Evolutionary conservation across 2,113 vertebrate species (phyloP).

Genomic region (Todiramphus saurophagus): DNA sequence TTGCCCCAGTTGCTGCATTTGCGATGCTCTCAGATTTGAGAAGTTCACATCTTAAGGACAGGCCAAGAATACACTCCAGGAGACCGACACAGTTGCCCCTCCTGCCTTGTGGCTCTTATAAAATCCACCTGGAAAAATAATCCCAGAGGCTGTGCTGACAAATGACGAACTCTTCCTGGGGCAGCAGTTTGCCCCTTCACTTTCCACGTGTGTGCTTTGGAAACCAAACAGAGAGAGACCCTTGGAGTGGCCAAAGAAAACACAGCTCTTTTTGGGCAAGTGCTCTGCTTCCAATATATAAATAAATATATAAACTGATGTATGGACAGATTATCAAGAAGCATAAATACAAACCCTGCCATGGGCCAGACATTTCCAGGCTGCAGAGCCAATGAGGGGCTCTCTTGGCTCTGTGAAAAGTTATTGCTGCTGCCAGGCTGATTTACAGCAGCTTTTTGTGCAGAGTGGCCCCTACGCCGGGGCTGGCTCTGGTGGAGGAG

Average conservation of each 20-base stretch:
- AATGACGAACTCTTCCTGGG: background rate
- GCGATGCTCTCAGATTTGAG: background rate
- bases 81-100: accelerated
- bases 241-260: constrained; percentile 28
- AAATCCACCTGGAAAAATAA: constrained; percentile 53
- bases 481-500: background rate
- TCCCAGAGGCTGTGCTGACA: background rate
- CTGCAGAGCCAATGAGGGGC: background rate
- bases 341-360: background rate
- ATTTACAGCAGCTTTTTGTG: constrained; percentile 48
- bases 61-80: background rate
- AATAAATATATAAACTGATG: background rate
- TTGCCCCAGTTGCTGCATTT: background rate
- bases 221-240: constrained; percentile 34
- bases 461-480: accelerated
- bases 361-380: background rate
- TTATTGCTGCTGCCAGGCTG: constrained; percentile 5
- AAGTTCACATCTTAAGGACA: background rate
- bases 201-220: constrained; percentile 5
- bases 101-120: background rate
- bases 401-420: background rate
- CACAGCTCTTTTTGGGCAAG: constrained; percentile 6
- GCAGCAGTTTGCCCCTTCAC: background rate
- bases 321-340: background rate
- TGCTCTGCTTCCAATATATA: background rate